These are phyloP conservation scores for Strix occidentalis DNA, from an alignment of 2,797 vertebrate species.

Conservation along the genomic window DNA sequence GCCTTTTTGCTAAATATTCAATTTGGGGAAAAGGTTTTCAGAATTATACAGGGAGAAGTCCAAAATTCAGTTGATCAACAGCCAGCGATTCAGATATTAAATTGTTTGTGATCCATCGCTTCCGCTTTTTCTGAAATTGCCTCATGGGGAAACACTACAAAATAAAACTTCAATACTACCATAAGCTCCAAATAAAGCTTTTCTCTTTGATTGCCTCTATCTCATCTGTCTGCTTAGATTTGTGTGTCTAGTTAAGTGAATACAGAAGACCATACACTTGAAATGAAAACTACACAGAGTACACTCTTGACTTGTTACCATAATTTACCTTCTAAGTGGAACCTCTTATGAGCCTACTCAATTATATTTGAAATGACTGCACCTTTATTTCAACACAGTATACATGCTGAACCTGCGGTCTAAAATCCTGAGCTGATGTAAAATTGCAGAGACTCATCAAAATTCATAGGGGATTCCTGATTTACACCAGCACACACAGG, in stretches of 20 bases:
- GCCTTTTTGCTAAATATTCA: not conserved
- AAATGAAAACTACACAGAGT: constrained; percentile 65
- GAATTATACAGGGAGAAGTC: not conserved
- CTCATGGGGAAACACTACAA: constrained; percentile 38
- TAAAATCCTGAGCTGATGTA: constrained; percentile 34
- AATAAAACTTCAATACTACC: constrained; percentile 56
- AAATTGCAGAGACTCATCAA: constrained; percentile 38
- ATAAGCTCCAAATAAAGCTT: constrained; percentile 64
- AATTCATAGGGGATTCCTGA: constrained; percentile 54
- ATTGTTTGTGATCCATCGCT: constrained; percentile 19
- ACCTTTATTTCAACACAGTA: constrained; percentile 43
- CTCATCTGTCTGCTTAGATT: constrained; percentile 67
- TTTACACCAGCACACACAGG: constrained; percentile 31
- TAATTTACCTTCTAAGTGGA: constrained; percentile 69
- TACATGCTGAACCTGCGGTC: not conserved
- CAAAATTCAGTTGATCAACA: constrained; percentile 1
- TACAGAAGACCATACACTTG: constrained; percentile 65
- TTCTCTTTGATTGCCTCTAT: constrained; percentile 57
- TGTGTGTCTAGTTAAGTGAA: constrained; percentile 68
- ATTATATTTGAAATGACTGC: constrained; percentile 61
- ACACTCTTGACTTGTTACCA: constrained; percentile 67
- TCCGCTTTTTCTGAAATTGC: constrained; percentile 33
- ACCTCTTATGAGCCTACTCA: constrained; percentile 66
- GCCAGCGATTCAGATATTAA: not conserved
- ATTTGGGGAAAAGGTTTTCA: not conserved